These are phyloP conservation scores for Andricus curvator DNA, from an alignment of 2,888 invertebrate genomes.

Conservation along the genomic window DNA sequence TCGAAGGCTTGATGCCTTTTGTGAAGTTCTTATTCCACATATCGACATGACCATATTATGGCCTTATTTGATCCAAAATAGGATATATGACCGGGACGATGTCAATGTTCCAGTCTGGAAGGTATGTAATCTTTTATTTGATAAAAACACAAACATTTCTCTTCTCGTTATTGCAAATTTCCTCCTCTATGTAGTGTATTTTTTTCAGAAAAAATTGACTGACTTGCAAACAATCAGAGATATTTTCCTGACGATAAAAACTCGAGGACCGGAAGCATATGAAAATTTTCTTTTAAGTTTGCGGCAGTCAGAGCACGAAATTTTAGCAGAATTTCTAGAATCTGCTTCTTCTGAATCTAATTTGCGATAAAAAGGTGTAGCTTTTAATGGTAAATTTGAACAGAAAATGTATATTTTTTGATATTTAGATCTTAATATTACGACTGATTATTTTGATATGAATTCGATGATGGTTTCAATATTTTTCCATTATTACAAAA, in stretches of 20 bases:
- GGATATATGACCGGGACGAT: slow-evolving; percentile 66
- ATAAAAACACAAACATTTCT: too few species aligned
- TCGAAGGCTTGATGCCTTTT: not conserved
- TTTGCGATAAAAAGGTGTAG: not conserved
- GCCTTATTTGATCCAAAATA: slow-evolving; percentile 65
- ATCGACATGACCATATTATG: slow-evolving; percentile 61
- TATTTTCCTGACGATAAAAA: slow-evolving; percentile 66
- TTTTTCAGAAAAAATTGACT: slow-evolving; percentile 59
- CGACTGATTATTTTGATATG: not conserved
- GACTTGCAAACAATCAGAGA: slow-evolving; percentile 57
- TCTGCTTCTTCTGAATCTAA: not conserved
- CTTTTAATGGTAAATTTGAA: not conserved
- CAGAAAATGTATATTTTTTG: not conserved
- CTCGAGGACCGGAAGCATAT: slow-evolving; percentile 70
- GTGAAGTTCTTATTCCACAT: slow-evolving; percentile 13
- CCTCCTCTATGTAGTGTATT: not conserved
- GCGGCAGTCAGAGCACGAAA: slow-evolving; percentile 60
- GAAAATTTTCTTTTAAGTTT: slow-evolving; percentile 62
- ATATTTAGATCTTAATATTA: not conserved
- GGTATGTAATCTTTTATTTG: slow-evolving; percentile 46
- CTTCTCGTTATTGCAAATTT: not conserved
- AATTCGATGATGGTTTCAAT: not conserved
- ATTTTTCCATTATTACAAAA: not conserved
- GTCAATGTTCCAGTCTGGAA: slow-evolving; percentile 68
- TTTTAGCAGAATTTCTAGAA: slow-evolving; percentile 58